Conservation (phyloP, 2,888 invertebrate species). For the Stictocephala bisonia region DNA sequence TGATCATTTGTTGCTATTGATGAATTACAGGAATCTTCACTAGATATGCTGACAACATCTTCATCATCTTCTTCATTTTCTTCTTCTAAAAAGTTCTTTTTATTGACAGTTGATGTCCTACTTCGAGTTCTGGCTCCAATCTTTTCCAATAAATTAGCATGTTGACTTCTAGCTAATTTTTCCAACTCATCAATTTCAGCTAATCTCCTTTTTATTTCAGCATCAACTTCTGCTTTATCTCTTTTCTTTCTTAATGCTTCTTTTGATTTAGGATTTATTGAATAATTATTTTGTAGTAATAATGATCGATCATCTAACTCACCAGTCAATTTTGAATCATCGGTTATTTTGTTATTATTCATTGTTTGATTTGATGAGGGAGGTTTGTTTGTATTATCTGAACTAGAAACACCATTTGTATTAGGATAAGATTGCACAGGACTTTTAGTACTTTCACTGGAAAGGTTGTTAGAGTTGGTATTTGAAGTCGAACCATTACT, state of each 20-base stretch:
- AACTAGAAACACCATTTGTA: background rate
- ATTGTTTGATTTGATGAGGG: no score
- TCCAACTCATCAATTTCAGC: constrained; percentile 34
- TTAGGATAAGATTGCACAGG: background rate
- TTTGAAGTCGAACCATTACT: no score
- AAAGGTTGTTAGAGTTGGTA: no score
- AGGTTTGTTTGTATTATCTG: background rate
- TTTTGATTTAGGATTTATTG: constrained; percentile 12
- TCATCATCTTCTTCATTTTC: background rate
- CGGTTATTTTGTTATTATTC: no score
- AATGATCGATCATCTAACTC: no score
- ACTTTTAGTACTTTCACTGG: no score
- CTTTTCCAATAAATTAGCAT: constrained; percentile 21
- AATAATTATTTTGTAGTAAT: background rate
- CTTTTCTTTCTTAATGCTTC: constrained; percentile 21
- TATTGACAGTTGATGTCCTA: background rate
- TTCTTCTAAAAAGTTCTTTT: no score
- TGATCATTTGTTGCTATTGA: background rate
- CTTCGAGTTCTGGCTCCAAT: constrained; percentile 22
- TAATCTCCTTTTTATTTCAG: constrained; percentile 27
- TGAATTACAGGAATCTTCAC: constrained; percentile 17
- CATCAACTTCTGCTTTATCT: constrained; percentile 41
- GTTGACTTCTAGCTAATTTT: constrained; percentile 27
- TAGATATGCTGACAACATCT: constrained; percentile 28
- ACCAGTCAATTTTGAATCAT: no score